These are phyloP conservation scores for Serripes groenlandicus DNA, from an alignment of 2,888 invertebrate genomes.

Conservation along the genomic window DNA sequence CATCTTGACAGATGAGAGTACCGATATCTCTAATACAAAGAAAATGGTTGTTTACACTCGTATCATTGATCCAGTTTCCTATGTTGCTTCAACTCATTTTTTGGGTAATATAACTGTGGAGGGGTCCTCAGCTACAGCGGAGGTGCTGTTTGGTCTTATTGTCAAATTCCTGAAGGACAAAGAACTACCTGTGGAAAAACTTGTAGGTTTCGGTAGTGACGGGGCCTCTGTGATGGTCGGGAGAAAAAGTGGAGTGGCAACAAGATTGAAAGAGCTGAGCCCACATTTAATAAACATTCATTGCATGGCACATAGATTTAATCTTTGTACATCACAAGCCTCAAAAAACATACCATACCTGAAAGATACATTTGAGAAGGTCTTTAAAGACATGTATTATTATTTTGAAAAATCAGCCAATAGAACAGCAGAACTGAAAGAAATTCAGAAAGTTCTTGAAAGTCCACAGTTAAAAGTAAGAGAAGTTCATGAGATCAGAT, in stretches of 20 bases:
- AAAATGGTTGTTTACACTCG: slow-evolving; percentile 13
- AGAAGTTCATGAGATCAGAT: slow-evolving; percentile 30
- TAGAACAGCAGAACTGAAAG: slow-evolving; percentile 15
- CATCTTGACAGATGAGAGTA: slow-evolving; percentile 19
- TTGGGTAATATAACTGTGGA: slow-evolving; percentile 26
- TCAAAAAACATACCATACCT: slow-evolving; percentile 22
- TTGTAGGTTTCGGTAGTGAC: slow-evolving; percentile 24
- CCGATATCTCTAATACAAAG: slow-evolving; percentile 14
- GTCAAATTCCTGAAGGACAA: neutral
- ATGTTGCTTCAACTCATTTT: slow-evolving; percentile 24
- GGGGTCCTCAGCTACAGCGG: slow-evolving; percentile 22
- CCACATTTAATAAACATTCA: slow-evolving; percentile 28
- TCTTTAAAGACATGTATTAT: too few species aligned
- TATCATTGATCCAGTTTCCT: slow-evolving; percentile 14
- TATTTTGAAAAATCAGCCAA: slow-evolving; percentile 21
- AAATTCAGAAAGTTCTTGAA: slow-evolving; percentile 32
- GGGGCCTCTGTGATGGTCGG: slow-evolving; percentile 29
- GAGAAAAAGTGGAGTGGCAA: slow-evolving; percentile 16
- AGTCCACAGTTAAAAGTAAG: slow-evolving; percentile 21
- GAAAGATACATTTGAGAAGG: slow-evolving; percentile 24
- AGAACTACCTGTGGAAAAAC: neutral
- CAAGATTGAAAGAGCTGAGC: slow-evolving; percentile 11
- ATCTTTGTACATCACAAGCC: slow-evolving; percentile 31
- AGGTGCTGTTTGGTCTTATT: slow-evolving; percentile 15
- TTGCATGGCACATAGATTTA: slow-evolving; percentile 37